A percentile compares a stretch with the other conserved stretches of the same genome.
Evolutionary conservation across 2,888 invertebrate genomes (phyloP).

Genomic region (Smittia aterrima): DNA sequence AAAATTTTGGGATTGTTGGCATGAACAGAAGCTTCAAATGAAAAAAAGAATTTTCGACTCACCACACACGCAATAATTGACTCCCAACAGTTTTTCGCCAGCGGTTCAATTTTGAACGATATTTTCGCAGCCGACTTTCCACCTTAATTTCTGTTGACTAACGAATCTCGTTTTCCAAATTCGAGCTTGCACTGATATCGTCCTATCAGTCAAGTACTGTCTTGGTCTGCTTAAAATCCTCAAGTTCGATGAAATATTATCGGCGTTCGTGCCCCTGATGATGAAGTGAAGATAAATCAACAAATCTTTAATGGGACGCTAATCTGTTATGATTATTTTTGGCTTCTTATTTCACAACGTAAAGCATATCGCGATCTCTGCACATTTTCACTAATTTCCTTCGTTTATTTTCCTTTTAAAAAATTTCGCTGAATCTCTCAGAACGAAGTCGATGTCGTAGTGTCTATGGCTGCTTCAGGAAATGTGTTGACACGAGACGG

Average conservation of each 20-base stretch:
- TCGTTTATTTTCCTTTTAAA: not conserved
- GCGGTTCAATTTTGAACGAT: conserved; percentile 55
- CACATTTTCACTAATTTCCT: conserved; percentile 50
- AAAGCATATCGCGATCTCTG: conserved; percentile 56
- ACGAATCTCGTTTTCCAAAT: not conserved
- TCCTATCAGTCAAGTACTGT: not conserved
- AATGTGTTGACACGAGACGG: conserved; percentile 89
- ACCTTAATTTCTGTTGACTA: not conserved
- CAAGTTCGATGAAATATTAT: not conserved
- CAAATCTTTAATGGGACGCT: too few species aligned
- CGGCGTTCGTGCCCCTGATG: not conserved
- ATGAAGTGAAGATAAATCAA: not conserved
- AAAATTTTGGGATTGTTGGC: too few species aligned
- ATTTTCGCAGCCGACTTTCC: not conserved
- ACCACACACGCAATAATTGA: conserved; percentile 57
- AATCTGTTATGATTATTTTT: not conserved
- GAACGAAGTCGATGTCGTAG: not conserved
- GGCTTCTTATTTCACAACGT: conserved; percentile 23
- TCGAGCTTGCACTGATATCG: not conserved
- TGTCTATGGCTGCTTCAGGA: conserved; percentile 85
- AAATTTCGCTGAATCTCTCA: not conserved
- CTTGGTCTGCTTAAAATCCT: not conserved
- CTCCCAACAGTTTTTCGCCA: conserved; percentile 55
- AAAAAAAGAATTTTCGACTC: conserved; percentile 45
- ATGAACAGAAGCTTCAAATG: too few species aligned